phyloP scores from a whole-genome alignment of 2,888 invertebrate species.

The Acronicta leporina region DNA sequence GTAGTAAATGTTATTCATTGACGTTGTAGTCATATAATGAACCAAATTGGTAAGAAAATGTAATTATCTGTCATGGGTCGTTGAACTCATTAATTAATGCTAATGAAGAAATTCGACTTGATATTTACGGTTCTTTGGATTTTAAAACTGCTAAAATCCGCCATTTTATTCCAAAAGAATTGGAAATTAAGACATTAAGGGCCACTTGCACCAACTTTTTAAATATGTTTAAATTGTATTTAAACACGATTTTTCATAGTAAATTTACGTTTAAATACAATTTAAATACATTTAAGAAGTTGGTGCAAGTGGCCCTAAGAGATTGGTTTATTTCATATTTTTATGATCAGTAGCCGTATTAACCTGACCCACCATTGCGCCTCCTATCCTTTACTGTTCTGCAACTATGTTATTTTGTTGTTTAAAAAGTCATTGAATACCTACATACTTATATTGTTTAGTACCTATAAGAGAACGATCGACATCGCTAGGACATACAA shows the following conservation, averaged over 20 bases:
- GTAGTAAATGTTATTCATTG: slow-evolving; percentile 21
- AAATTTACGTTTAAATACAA: no score
- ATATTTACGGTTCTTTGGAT: slow-evolving; percentile 65
- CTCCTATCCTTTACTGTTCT: no score
- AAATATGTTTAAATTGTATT: no score
- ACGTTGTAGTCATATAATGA: slow-evolving; percentile 49
- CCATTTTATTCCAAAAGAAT: slow-evolving; percentile 48
- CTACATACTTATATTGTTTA: neutral
- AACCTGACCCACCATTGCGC: no score
- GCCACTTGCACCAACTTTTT: no score
- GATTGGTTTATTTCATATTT: no score
- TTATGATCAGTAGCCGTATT: no score
- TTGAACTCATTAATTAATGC: slow-evolving; percentile 75
- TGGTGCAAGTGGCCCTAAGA: no score
- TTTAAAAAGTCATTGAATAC: neutral
- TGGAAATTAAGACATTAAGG: neutral
- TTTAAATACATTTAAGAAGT: no score
- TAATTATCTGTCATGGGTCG: slow-evolving; percentile 60
- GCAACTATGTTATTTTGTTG: no score
- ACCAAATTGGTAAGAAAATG: slow-evolving; percentile 58
- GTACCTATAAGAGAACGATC: neutral
- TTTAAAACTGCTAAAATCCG: slow-evolving; percentile 61
- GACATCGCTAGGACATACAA: slow-evolving; percentile 9
- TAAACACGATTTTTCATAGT: no score
- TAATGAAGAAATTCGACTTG: slow-evolving; percentile 66